These are phyloP conservation scores for Drosophila grimshawi DNA, from an alignment of 1,140 invertebrate genomes.

Conservation along the genomic window DNA sequence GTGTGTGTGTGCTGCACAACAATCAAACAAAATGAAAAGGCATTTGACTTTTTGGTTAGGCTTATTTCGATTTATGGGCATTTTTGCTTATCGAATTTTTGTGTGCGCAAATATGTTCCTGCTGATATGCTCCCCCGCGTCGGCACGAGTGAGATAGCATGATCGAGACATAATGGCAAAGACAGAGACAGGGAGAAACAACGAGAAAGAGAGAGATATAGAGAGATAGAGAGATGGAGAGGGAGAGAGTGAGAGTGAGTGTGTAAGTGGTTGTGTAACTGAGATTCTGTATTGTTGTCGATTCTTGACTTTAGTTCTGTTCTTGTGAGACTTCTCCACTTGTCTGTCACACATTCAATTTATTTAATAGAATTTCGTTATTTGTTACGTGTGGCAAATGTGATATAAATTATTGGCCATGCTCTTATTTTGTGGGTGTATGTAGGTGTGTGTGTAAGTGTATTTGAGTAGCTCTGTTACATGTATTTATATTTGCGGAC, in stretches of 20 bases:
- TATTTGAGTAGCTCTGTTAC: not conserved
- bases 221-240: not conserved
- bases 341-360: constrained; percentile 68
- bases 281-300: constrained; percentile 38
- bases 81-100: constrained; percentile 54
- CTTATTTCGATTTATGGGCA: constrained; percentile 72
- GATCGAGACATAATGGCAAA: not conserved
- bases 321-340: constrained; percentile 55
- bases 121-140: not conserved
- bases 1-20: constrained; percentile 48
- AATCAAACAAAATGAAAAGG: constrained; percentile 66
- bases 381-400: constrained; percentile 46
- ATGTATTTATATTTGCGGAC: constrained; percentile 1
- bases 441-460: not conserved
- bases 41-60: constrained; percentile 71
- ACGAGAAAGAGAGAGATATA: not conserved
- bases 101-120: constrained; percentile 45
- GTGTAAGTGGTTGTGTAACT: constrained; percentile 23
- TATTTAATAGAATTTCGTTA: constrained; percentile 71
- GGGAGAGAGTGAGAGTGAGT: not conserved
- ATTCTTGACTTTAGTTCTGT: constrained; percentile 18
- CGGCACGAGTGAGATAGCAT: not conserved
- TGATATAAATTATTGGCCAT: constrained; percentile 48
- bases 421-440: not conserved
- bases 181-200: too few species aligned